A percentile compares a stretch with the other conserved stretches of the same genome.
phyloP scores from a whole-genome alignment of 2,113 vertebrate genomes.

The Anoplopoma fimbria region DNA sequence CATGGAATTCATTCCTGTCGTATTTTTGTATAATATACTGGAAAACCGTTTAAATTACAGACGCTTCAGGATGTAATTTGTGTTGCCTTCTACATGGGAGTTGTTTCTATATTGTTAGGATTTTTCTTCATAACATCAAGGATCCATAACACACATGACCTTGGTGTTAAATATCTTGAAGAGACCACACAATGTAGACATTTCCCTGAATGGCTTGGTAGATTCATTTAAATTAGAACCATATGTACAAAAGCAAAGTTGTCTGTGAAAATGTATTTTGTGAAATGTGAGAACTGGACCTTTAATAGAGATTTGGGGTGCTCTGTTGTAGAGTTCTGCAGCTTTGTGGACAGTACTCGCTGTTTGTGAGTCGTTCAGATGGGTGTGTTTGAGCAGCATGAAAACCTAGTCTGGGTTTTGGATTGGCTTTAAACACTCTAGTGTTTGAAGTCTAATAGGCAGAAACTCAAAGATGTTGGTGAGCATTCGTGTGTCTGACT shows the following conservation, averaged over 20 bases:
- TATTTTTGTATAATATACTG: not conserved
- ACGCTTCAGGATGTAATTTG: not conserved
- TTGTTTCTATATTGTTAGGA: not conserved
- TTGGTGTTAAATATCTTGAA: not conserved
- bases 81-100: not conserved
- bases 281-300: not conserved
- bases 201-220: not conserved
- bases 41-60: not conserved
- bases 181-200: not conserved
- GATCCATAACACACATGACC: not conserved
- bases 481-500: not conserved
- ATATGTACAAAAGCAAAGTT: not conserved
- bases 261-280: not conserved
- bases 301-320: not conserved
- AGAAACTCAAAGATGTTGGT: conserved; percentile 37
- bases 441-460: conserved; percentile 40
- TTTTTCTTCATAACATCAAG: not conserved
- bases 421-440: conserved; percentile 11
- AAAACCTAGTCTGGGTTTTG: conserved; percentile 1
- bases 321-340: not conserved
- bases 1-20: not conserved
- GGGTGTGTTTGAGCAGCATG: conserved; percentile 15
- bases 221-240: not conserved
- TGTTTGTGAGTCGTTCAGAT: conserved; percentile 1
- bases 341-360: not conserved